Base-by-base conservation (phyloP, 1,140 invertebrate genomes). In the Trichogramma pretiosum region DNA sequence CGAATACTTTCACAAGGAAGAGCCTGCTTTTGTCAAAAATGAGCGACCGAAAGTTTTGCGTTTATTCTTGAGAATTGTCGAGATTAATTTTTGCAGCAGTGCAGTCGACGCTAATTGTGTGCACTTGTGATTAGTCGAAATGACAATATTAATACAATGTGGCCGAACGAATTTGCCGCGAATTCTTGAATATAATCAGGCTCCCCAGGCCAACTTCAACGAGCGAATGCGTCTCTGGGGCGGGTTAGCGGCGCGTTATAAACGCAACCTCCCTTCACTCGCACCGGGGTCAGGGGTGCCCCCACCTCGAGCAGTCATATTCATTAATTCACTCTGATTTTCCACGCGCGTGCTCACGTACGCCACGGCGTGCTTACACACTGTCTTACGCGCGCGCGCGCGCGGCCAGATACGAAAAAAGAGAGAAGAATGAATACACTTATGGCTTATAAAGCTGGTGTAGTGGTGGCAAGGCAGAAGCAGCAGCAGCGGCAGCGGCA, bases 261-360 rank as follows among this genome's bases (percentile, higher is more conserved):
- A 72, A 69, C 67, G 68, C 67, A 68, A 61, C 67, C 68, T 72
- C 70, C 70, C 70, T 72, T 72, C 70, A 72, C 10, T 18, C 3
- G 33, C 48, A 44, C 46, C 60, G 61, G 64, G 68, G 67, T 72
- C 65, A 68, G 67, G 67, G 67, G 68, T 72, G 68, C 65, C 66
- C 69, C 67, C 64, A 65, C 64, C 58, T 56, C 57, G 56, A 58
- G 58, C 47, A 59, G 56, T 60, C 60, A 57, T 57, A 52, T 60
- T 18, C 38, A 26, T 5, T 39, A 3, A 24, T 23, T 39, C 37
- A 1, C 37, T 26, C 36, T 38, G 18, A 11, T 21, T 19, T n/a
- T 16, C 34, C 10, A 34, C 5, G 33, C 11, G 33, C 33, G 9
- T 8, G 16, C 33, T 16, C 33, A n/a, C 33, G 33, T n/a, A n/a